These are phyloP conservation scores for Eolophus roseicapilla DNA, from an alignment of 2,113 vertebrate species.

Conservation along the genomic window DNA sequence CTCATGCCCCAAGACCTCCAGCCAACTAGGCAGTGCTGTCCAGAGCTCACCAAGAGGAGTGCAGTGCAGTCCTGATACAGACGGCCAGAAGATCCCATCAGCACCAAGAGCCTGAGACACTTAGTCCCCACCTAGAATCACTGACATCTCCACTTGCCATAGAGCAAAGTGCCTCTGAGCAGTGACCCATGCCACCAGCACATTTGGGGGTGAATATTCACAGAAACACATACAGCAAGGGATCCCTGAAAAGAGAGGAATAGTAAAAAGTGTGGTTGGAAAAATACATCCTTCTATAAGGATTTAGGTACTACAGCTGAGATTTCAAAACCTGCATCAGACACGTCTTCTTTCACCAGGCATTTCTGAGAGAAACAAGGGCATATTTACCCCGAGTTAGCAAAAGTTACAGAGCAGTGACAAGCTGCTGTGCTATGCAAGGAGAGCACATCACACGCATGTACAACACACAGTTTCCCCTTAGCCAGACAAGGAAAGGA, in stretches of 20 bases:
- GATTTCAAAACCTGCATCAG: not conserved
- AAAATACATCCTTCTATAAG: not conserved
- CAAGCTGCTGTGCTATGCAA: not conserved
- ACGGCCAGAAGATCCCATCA: not conserved
- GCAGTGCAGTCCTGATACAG: not conserved
- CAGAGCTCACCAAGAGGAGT: not conserved
- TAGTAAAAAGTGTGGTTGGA: not conserved
- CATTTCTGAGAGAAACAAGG: not conserved
- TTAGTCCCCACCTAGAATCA: not conserved
- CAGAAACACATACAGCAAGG: not conserved
- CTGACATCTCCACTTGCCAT: not conserved
- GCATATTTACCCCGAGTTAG: not conserved
- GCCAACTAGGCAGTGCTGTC: not conserved
- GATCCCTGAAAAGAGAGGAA: not conserved
- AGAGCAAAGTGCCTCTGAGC: not conserved
- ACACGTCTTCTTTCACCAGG: not conserved
- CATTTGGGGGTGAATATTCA: not conserved
- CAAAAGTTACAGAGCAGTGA: not conserved
- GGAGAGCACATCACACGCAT: not conserved
- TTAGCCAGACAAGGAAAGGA: constrained; percentile 44
- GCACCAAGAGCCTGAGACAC: not conserved
- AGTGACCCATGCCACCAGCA: not conserved
- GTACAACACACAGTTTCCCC: constrained; percentile 7
- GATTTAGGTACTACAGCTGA: not conserved
- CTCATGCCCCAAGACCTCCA: not conserved